Evolutionary conservation across 2,888 invertebrate genomes (phyloP).

Genomic region (Drosophila buzzatii): DNA sequence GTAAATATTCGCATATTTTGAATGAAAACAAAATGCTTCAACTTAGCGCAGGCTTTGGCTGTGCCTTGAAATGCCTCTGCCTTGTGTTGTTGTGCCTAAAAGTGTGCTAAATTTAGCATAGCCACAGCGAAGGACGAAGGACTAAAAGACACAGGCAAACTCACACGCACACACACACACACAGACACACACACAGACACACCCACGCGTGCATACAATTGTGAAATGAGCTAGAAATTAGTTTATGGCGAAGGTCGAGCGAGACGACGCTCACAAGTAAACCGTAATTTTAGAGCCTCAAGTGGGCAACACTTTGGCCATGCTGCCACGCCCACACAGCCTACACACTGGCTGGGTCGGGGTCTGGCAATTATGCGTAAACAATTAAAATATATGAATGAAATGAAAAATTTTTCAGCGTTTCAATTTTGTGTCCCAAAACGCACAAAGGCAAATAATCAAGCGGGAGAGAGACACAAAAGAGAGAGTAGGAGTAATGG

Average conservation of each 20-base stretch:
- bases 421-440: conserved; percentile 41
- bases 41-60: conserved; percentile 41
- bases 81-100: conserved; percentile 43
- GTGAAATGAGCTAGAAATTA: conserved; percentile 77
- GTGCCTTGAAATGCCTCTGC: conserved; percentile 57
- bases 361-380: conserved; percentile 54
- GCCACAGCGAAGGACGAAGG: conserved; percentile 58
- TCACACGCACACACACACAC: conserved; percentile 11
- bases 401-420: conserved; percentile 61
- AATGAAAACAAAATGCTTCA: conserved; percentile 62
- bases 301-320: conserved; percentile 31
- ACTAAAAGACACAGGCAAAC: not conserved
- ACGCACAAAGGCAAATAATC: conserved; percentile 26
- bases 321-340: not conserved
- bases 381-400: conserved; percentile 61
- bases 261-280: conserved; percentile 27
- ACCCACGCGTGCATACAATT: conserved; percentile 2
- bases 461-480: not conserved
- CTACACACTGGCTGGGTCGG: not conserved
- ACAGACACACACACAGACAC: conserved; percentile 6
- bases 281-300: conserved; percentile 29
- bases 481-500: not conserved
- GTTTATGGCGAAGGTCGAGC: conserved; percentile 71
- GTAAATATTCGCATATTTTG: conserved; percentile 51
- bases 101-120: conserved; percentile 68